Evolutionary conservation across 2,797 vertebrate genomes (phyloP), one percentile per base, ranked within the genome.

Genomic region (Gymnothorax reevesii): DNA sequence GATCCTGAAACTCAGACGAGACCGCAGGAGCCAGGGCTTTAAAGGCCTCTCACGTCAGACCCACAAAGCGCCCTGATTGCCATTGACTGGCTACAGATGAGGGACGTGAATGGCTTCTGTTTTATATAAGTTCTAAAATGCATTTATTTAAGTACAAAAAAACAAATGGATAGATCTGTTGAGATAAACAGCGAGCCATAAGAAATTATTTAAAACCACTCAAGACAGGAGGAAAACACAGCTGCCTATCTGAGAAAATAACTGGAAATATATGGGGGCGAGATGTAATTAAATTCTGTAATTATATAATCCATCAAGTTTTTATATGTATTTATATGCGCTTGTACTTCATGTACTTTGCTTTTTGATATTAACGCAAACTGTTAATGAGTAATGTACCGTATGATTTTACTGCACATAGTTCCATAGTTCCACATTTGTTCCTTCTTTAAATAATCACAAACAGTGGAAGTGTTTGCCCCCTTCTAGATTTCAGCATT

Each of bases 1-100:
- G 82, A 82, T 77, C 80, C 71, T 9, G n/a, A 49, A 75, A 75
- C 33, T 75, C 71, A 13, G 25, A 71, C 20, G 13, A 73, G 4
- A 33, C 71, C 80, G n/a, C 73, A 79, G 66, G 75, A 83, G 84
- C 79, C 84, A 82, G 64, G 84, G 64, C 57, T 25, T 69, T n/a
- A 86, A 83, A 82, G 33, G 22, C 84, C 85, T 83, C 77, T n/a
- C 84, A 17, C 6, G 20, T 15, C 8, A 79, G 42, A 54, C 49
- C 8, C 1, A 54, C 33, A 75, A 75, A 75, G 33, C 27, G 1
- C 3, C 10, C 49, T 79, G 20, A 17, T 54, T 54, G 4, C 42
- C 3, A 2, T 79, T 54, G 49, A 79, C 22, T 52, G 75, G 15
- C 42, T 54, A 27, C 22, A 79, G 49, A 79, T 52, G 69, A n/a